Evolutionary conservation across 1,140 invertebrate species (phyloP).

Genomic region (Papilio xuthus): DNA sequence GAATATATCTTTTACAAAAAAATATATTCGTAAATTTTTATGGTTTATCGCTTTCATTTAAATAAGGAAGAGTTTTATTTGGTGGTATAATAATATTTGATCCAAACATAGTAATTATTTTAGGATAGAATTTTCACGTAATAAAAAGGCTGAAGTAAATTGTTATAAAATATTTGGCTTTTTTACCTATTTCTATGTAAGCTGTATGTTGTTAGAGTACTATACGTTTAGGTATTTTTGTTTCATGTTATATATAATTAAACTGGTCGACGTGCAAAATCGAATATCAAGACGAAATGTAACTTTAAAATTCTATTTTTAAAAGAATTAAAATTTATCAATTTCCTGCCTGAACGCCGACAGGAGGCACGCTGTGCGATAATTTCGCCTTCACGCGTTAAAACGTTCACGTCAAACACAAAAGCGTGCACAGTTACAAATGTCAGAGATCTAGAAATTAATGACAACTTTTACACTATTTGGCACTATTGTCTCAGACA

Average conservation of each 20-base stretch:
- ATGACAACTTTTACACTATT: constrained; percentile 76
- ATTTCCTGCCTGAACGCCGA: constrained; percentile 47
- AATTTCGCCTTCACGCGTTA: constrained; percentile 66
- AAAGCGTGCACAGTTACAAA: constrained; percentile 73
- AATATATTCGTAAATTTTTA: background rate
- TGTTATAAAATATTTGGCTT: too few relatives aligned
- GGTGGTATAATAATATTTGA: too few relatives aligned
- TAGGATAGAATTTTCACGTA: too few relatives aligned
- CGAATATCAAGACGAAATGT: background rate
- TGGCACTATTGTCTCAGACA: constrained; percentile 69
- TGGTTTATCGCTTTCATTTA: background rate
- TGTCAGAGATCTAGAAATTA: constrained; percentile 77
- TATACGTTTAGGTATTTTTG: background rate
- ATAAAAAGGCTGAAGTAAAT: too few relatives aligned
- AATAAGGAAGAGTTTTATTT: background rate
- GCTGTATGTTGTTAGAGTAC: background rate
- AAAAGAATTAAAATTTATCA: constrained; percentile 26
- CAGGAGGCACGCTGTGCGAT: constrained; percentile 65
- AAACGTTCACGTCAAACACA: constrained; percentile 57
- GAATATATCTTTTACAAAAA: background rate
- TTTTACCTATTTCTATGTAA: too few relatives aligned
- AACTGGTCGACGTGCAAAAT: background rate
- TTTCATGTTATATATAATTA: background rate
- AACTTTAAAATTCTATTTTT: background rate
- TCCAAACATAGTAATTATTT: too few relatives aligned